These are phyloP conservation scores for Catocala nupta DNA, from an alignment of 2,888 invertebrate genomes.

Conservation along the genomic window DNA sequence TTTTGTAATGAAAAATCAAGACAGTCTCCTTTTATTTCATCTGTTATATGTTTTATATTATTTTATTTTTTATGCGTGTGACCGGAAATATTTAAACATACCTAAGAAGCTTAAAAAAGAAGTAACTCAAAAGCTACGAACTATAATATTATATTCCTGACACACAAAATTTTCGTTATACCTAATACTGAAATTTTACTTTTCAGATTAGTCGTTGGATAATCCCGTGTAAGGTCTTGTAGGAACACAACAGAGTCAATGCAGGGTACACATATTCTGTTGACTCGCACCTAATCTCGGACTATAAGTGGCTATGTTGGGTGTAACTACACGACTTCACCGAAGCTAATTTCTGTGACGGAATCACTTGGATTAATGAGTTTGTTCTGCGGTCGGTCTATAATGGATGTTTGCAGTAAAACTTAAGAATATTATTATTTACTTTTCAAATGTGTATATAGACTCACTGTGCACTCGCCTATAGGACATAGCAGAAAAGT, in stretches of 20 bases:
- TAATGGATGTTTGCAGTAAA: too few relatives aligned
- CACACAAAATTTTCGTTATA: background rate
- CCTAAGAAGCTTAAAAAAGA: too few relatives aligned
- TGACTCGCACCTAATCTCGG: conserved; percentile 30
- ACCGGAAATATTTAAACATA: too few relatives aligned
- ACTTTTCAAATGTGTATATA: too few relatives aligned
- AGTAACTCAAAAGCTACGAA: background rate
- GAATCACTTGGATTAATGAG: conserved; percentile 15
- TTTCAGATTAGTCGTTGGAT: conserved; percentile 4
- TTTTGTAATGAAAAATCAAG: too few relatives aligned
- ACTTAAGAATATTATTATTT: too few relatives aligned
- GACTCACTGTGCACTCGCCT: too few relatives aligned
- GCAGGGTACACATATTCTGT: conserved; percentile 11
- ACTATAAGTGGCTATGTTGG: conserved; percentile 39
- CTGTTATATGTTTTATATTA: too few relatives aligned
- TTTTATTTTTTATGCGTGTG: too few relatives aligned
- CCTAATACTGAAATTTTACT: background rate
- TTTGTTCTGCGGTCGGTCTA: background rate
- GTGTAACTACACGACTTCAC: conserved; percentile 16
- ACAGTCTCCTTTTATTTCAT: too few relatives aligned
- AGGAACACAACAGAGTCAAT: conserved; percentile 19
- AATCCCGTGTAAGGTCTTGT: conserved; percentile 17
- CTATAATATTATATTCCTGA: too few relatives aligned
- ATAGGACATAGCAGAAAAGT: too few relatives aligned
- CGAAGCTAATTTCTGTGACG: conserved; percentile 23